Base-by-base conservation (phyloP, 2,888 invertebrate species). In the Eumacrocentrus americanus region DNA sequence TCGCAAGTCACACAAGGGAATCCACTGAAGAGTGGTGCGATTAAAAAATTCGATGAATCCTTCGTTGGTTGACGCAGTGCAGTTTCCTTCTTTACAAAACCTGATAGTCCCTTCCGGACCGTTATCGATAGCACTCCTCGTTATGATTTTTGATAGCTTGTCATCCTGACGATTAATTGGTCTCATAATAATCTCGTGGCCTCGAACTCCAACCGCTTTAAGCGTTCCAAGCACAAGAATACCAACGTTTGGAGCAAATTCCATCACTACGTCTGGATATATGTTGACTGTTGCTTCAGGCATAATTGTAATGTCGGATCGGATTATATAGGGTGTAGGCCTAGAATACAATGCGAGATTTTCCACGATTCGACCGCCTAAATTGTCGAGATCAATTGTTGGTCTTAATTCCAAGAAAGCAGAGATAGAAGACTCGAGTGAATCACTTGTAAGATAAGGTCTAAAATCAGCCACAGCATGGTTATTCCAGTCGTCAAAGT, bases 401-500 rank as follows among this genome's bases (percentile, higher is more conserved):
- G 81, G 57, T 79, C 38, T 84, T 82, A 58, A 85, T 58, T 85
- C 86, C 76, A 87, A 88, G 0, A 89, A 85, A 1, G 88, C 85
- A 0, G 93, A 93, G 23, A 91, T 84, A 69, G 91, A 92, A 0
- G 91, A 86, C 65, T 91, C 90, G 71, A 92, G 87, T 50, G 86
- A 84, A 67, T 93, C 89, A 75, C 89, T 89, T 0, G 90, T 86
- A 59, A 97, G 85, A 79, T 89, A 98, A 0, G 98, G 99, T 56
- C 90, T 86, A 80, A 91, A 99, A 11, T 90, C 86, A 0, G 97
- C 98, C 53, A 97, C 88, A 0, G 97, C 97, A 79, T 95, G 96
- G 80, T 95, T 94, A 79, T 99, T 99, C 98, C 99, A 99, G 78
- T 98, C 98, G 78, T 99, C 97, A 81, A 99, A 98, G 82, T 98